These are phyloP conservation scores for Metridium senile DNA, from an alignment of 92 coral and sea anemone genomes.

Conservation along the genomic window DNA sequence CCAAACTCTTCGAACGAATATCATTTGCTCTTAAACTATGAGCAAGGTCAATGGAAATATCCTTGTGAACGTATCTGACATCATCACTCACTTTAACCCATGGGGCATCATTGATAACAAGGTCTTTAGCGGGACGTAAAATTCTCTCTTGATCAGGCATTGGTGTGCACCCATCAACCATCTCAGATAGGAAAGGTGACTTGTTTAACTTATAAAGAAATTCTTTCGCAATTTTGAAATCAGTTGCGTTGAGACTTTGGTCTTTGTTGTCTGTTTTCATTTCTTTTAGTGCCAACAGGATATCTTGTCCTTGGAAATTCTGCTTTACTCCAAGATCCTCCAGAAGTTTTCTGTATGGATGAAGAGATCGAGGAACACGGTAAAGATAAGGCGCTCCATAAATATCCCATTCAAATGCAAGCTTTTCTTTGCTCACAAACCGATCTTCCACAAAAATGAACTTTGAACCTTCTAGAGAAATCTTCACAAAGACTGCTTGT, in stretches of 20 bases:
- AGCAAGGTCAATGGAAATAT: conserved; percentile 63
- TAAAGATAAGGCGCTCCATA: conserved; percentile 79
- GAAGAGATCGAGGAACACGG: conserved; percentile 49
- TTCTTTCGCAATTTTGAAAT: conserved; percentile 55
- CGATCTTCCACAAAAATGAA: conserved; percentile 6
- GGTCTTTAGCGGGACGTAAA: conserved; percentile 49
- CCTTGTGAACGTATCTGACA: conserved; percentile 54
- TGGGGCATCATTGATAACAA: conserved; percentile 80
- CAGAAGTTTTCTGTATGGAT: conserved; percentile 39
- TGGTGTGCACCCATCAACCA: conserved; percentile 34
- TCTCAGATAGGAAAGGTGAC: neutral
- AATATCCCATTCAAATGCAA: conserved; percentile 73
- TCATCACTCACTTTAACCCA: conserved; percentile 38
- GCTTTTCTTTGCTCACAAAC: conserved; percentile 17
- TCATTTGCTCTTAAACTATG: conserved; percentile 66
- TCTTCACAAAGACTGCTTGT: neutral
- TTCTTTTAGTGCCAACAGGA: conserved; percentile 57
- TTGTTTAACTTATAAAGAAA: conserved; percentile 46
- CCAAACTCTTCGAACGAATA: conserved; percentile 56
- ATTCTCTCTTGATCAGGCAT: conserved; percentile 60
- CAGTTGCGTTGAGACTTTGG: conserved; percentile 25
- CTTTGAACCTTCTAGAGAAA: neutral
- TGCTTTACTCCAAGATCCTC: conserved; percentile 54
- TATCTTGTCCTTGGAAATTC: conserved; percentile 31
- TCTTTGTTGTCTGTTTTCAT: conserved; percentile 48